Evolutionary conservation across 1,140 invertebrate species (phyloP), one percentile per base, ranked within the genome.

Genomic region (Hypsibius dujardini): DNA sequence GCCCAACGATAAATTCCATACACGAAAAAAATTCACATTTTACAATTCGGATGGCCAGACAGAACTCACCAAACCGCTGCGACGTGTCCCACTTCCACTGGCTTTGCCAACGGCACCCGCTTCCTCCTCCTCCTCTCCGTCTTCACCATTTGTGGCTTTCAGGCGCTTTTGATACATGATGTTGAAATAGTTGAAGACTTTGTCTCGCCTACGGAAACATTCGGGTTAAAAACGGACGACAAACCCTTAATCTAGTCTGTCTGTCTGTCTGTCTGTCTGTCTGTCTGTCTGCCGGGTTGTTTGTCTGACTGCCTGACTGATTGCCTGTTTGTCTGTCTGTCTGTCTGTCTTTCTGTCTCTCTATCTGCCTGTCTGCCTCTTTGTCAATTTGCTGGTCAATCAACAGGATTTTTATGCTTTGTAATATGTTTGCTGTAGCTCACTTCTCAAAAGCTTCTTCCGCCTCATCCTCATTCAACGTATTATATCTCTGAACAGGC

Each of bases 111-210:
- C 75, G 73, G 87, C 82, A 69, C 87, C 87, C 69, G 84, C 85
- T 70, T 90, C 88, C 1, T 86, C 86, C 28, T 84, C 84, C 40
- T 89, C 90, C 3, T 84, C 86, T 7, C 83, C 86, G 73, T 90
- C 88, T 69, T 92, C 89, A 69, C 90, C 90, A 71, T n/a, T n/a
- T 87, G 85, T 56, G 50, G 50, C 50, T 70, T 79, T 77, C 75
- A 92, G 82, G 59, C 90, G 84, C 77, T 93, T 93, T 59, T 87
- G 84, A 75, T 89, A 84, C 93, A 96, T 97, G 12, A 97, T 82
- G 14, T 88, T 88, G 77, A 95, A 97, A 78, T 88, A 92, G 82
- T 97, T 97, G 79, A 95, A 85, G 14, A 92, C 90, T 78, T 92
- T 94, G 78, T 95, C 92, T 56, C 95, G 84, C 76, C 92, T 88